These are phyloP conservation scores for Macroglossus sobrinus DNA, from an alignment of 2,113 vertebrate species.

Conservation along the genomic window DNA sequence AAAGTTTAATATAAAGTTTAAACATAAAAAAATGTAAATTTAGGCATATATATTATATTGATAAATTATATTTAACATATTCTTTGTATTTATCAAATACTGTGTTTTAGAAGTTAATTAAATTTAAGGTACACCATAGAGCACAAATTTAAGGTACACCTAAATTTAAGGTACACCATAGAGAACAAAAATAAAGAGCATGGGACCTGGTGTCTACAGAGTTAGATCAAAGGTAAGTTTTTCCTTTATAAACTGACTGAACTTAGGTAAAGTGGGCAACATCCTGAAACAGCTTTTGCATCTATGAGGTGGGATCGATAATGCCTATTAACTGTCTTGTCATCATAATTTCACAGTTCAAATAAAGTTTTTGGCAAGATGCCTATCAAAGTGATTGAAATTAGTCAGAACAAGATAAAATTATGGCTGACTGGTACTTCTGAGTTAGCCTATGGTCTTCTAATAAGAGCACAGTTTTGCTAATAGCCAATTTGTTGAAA, in stretches of 20 bases:
- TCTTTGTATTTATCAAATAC: background rate
- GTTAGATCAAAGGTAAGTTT: background rate
- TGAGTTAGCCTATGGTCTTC: slow-evolving; percentile 21
- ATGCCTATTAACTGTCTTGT: background rate
- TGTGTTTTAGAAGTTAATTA: background rate
- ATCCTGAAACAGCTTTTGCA: background rate
- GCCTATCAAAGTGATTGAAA: slow-evolving; percentile 22
- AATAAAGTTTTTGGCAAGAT: background rate
- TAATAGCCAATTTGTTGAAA: slow-evolving; percentile 52
- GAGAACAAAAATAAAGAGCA: background rate
- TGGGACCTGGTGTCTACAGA: background rate
- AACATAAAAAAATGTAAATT: background rate
- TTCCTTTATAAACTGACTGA: background rate
- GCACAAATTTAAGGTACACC: background rate
- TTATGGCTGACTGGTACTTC: slow-evolving; percentile 16
- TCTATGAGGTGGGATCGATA: background rate
- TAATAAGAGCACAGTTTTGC: slow-evolving; percentile 43
- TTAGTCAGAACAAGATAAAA: slow-evolving; percentile 42
- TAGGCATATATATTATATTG: background rate
- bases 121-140: background rate
- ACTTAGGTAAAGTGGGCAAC: background rate
- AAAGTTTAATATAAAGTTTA: background rate
- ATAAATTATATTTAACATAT: background rate
- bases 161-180: background rate
- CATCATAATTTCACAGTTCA: background rate